Percentiles rank a stretch among this genome's conserved stretches.
These are phyloP conservation scores for Hydrophis major DNA, from an alignment of 2,797 vertebrate genomes.

Conservation along the genomic window DNA sequence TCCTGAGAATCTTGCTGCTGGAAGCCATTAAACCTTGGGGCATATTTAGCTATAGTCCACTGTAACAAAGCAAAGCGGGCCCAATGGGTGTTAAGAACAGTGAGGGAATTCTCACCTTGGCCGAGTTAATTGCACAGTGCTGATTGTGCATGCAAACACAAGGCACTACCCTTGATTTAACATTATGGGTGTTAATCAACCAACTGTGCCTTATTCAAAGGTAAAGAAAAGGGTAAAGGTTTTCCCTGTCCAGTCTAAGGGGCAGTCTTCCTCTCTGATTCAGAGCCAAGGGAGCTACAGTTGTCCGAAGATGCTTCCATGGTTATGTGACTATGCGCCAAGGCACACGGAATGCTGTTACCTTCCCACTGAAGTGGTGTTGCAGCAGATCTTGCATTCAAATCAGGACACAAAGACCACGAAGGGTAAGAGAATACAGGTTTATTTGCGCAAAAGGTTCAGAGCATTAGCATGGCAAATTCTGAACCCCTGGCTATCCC, in stretches of 20 bases:
- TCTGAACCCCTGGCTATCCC: too few species aligned
- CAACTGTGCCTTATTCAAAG: not conserved
- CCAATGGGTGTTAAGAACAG: not conserved
- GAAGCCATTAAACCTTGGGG: conserved; percentile 96
- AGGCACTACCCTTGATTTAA: not conserved
- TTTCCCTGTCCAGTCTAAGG: not conserved
- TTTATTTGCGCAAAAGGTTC: too few species aligned
- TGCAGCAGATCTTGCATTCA: too few species aligned
- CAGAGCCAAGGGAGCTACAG: not conserved
- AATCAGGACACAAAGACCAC: too few species aligned
- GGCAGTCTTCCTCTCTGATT: not conserved
- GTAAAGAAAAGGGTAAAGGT: not conserved
- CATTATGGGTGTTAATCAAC: not conserved
- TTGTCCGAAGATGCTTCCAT: not conserved
- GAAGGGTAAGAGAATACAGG: too few species aligned
- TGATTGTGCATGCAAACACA: not conserved
- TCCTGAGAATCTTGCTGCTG: conserved; percentile 99
- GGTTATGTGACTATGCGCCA: not conserved
- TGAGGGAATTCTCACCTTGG: not conserved
- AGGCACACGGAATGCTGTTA: not conserved
- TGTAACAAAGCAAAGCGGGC: conserved; percentile 54
- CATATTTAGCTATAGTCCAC: conserved; percentile 99
- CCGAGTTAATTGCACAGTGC: not conserved
- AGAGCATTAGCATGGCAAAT: too few species aligned
- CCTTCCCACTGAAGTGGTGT: not conserved